phyloP scores from a whole-genome alignment of 2,888 invertebrate genomes.

The Magallana nippona region DNA sequence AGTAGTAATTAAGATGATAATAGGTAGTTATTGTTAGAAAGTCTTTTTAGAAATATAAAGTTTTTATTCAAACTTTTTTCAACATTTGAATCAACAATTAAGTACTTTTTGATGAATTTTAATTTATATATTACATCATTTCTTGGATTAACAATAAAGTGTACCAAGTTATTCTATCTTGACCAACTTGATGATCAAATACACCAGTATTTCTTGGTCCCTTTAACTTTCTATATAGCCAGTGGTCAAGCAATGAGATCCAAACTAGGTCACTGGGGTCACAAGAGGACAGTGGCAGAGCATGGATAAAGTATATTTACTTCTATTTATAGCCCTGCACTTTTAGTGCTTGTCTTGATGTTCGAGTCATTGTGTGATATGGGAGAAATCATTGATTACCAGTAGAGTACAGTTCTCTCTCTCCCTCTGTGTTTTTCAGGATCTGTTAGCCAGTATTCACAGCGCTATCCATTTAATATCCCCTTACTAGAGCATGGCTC shows the following conservation, averaged over 20 bases:
- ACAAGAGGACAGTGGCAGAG: constrained; percentile 4
- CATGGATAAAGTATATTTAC: not conserved
- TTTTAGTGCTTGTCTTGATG: constrained; percentile 10
- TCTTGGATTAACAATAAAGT: too few species aligned
- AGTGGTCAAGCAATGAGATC: not conserved
- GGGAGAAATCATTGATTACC: constrained; percentile 26
- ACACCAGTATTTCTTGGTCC: constrained; percentile 2
- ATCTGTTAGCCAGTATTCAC: not conserved
- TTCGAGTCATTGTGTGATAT: constrained; percentile 14
- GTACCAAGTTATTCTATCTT: not conserved
- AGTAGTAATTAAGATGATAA: too few species aligned
- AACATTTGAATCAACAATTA: too few species aligned
- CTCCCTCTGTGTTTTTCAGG: not conserved
- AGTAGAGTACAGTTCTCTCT: constrained; percentile 7
- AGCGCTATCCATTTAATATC: not conserved
- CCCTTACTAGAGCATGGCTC: constrained; percentile 1
- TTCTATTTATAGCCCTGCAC: constrained; percentile 24
- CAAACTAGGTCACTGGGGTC: not conserved
- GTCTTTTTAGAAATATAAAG: too few species aligned
- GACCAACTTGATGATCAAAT: not conserved
- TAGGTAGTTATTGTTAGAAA: too few species aligned
- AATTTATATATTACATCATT: too few species aligned
- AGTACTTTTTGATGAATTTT: too few species aligned
- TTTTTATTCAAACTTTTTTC: too few species aligned
- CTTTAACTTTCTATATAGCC: not conserved